A percentile compares a stretch with the other conserved stretches of the same genome.
Evolutionary conservation across 2,888 invertebrate species (phyloP).

Genomic region (Drosophila atroscutellata): DNA sequence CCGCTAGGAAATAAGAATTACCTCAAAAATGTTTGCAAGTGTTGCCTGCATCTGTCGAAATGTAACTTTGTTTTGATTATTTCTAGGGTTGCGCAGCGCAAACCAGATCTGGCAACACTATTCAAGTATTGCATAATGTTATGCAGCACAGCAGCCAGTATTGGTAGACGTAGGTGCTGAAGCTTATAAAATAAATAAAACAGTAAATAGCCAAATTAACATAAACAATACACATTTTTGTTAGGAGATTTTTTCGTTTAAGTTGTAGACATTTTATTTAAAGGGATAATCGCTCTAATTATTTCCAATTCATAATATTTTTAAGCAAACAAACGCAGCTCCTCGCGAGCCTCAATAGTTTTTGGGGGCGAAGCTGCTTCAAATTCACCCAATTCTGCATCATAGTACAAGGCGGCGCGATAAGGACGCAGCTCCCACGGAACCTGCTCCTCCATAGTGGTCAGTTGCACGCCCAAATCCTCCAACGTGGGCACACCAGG

Average conservation of each 20-base stretch:
- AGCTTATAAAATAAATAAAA: constrained; percentile 4
- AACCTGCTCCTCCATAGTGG: constrained; percentile 91
- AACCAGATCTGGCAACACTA: constrained; percentile 41
- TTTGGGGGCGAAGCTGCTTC: constrained; percentile 87
- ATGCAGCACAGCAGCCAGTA: constrained; percentile 18
- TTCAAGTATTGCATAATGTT: constrained; percentile 46
- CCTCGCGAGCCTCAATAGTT: constrained; percentile 76
- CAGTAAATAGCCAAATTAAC: neutral
- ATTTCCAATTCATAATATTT: constrained; percentile 52
- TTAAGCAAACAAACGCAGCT: constrained; percentile 77
- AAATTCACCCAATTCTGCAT: constrained; percentile 91
- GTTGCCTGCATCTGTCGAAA: constrained; percentile 59
- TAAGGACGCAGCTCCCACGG: constrained; percentile 92
- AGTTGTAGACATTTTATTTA: constrained; percentile 56
- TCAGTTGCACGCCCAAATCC: constrained; percentile 93
- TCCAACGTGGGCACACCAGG: constrained; percentile 91
- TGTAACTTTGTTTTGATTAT: constrained; percentile 60
- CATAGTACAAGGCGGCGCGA: constrained; percentile 89
- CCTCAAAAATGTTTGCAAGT: constrained; percentile 59
- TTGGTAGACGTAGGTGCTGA: neutral
- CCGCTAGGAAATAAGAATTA: constrained; percentile 65
- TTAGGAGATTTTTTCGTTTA: constrained; percentile 11
- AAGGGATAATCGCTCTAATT: constrained; percentile 53
- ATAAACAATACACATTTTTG: neutral
- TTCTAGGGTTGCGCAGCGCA: constrained; percentile 46